phyloP scores from a whole-genome alignment of 2,888 invertebrate species.

The Phengaris arion region DNA sequence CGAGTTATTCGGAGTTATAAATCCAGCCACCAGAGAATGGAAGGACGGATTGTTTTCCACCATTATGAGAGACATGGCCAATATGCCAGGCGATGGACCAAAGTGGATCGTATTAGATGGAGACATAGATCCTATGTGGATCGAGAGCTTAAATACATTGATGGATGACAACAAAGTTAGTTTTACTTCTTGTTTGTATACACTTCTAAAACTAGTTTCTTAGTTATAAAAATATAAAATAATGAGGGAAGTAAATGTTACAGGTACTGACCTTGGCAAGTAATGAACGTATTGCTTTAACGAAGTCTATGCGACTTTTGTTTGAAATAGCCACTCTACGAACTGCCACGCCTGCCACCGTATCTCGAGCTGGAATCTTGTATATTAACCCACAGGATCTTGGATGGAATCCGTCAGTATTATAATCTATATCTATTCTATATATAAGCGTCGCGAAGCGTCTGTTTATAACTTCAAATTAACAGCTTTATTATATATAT shows the following conservation, averaged over 20 bases:
- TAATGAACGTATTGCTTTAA: slow-evolving; percentile 95
- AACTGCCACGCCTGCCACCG: slow-evolving; percentile 97
- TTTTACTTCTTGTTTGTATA: no score
- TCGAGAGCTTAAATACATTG: slow-evolving; percentile 96
- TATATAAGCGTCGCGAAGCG: no score
- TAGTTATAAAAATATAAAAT: no score
- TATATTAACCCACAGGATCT: slow-evolving; percentile 96
- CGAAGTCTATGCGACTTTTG: slow-evolving; percentile 92
- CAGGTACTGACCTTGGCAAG: slow-evolving; percentile 93
- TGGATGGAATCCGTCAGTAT: slow-evolving; percentile 94
- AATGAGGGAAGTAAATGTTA: background rate
- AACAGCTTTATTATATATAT: no score
- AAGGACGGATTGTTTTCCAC: slow-evolving; percentile 94
- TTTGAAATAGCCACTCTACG: slow-evolving; percentile 95
- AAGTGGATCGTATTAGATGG: slow-evolving; percentile 98
- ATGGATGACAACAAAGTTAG: slow-evolving; percentile 97
- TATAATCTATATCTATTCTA: background rate
- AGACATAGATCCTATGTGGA: slow-evolving; percentile 99
- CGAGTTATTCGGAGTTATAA: slow-evolving; percentile 96
- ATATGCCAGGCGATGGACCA: slow-evolving; percentile 89
- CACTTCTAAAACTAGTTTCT: no score
- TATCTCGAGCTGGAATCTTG: slow-evolving; percentile 95
- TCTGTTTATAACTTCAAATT: no score
- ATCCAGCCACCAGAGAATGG: slow-evolving; percentile 96
- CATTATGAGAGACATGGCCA: slow-evolving; percentile 95